These are phyloP conservation scores for Sander lucioperca DNA, from an alignment of 2,113 vertebrate genomes.

Conservation along the genomic window DNA sequence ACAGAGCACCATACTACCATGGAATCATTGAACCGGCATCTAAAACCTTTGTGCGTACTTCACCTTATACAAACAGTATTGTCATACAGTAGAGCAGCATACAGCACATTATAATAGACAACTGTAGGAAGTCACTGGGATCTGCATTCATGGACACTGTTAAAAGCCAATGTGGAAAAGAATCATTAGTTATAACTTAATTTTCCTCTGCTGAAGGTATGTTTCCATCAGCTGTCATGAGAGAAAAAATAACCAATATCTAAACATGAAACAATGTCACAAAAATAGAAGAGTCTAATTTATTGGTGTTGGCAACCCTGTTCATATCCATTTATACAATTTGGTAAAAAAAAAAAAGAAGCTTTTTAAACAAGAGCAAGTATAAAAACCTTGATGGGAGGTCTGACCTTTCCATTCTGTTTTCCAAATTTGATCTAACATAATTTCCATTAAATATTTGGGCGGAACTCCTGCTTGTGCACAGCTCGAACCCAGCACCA, in stretches of 20 bases:
- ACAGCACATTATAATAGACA: too few species aligned
- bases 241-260: not conserved
- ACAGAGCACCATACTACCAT: not conserved
- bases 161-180: too few species aligned
- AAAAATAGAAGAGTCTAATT: not conserved
- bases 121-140: not conserved
- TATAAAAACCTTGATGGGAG: not conserved
- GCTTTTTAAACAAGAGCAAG: not conserved
- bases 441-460: conserved; percentile 35
- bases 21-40: not conserved
- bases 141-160: too few species aligned
- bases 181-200: not conserved
- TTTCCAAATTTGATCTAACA: conserved; percentile 25
- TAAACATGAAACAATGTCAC: not conserved
- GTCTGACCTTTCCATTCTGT: conserved; percentile 19
- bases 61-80: not conserved
- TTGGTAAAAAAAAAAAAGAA: not conserved
- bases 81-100: too few species aligned
- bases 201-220: too few species aligned
- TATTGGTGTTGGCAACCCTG: not conserved
- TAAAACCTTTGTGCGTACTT: too few species aligned
- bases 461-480: not conserved
- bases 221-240: not conserved
- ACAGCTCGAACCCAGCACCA: conserved; percentile 19
- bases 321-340: not conserved